Conservation (phyloP, 1,140 invertebrate species). For the Trichonephila clavipes region DNA sequence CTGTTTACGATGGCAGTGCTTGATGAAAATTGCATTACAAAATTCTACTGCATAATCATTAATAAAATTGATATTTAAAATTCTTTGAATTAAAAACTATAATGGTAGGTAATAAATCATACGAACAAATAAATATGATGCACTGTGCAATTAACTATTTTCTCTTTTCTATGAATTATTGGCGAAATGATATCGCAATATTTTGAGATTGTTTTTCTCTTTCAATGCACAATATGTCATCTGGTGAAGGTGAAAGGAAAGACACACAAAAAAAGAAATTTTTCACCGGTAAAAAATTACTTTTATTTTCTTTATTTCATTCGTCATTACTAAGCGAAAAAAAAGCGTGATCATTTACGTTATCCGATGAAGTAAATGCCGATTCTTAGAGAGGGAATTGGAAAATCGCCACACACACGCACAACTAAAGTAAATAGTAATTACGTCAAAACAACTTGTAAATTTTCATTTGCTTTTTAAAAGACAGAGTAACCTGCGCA, state of each 20-base stretch:
- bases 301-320: not conserved
- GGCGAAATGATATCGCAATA: not conserved
- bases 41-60: too few relatives aligned
- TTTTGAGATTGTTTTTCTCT: not conserved
- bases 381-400: not conserved
- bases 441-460: slow-evolving; percentile 19
- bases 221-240: not conserved
- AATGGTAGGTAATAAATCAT: not conserved
- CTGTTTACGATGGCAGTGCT: too few relatives aligned
- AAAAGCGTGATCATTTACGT: slow-evolving; percentile 14
- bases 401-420: not conserved
- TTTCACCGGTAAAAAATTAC: not conserved
- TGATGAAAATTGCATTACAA: too few relatives aligned
- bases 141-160: not conserved
- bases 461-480: slow-evolving; percentile 24
- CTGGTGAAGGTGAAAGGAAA: not conserved
- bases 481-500: not conserved
- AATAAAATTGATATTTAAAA: too few relatives aligned
- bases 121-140: not conserved
- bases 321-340: not conserved
- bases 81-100: not conserved
- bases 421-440: not conserved
- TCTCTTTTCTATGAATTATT: not conserved
- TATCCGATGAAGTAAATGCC: not conserved
- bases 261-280: not conserved